Evolutionary conservation across 2,888 invertebrate genomes (phyloP).

Genomic region (Hirtodrosophila cameraria): DNA sequence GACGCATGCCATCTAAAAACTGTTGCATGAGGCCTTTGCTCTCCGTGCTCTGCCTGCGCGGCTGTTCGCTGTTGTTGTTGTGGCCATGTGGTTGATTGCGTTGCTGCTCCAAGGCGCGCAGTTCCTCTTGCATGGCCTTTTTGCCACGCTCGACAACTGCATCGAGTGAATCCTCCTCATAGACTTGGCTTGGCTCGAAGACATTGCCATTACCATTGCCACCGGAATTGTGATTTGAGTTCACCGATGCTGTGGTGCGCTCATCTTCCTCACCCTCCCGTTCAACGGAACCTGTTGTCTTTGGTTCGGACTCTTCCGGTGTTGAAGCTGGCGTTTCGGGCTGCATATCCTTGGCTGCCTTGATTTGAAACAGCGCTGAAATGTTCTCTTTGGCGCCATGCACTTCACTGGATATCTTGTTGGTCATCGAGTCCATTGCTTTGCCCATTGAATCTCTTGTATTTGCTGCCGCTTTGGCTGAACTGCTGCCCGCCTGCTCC

Average conservation of each 20-base stretch:
- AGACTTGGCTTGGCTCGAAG: constrained; percentile 60
- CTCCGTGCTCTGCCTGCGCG: constrained; percentile 44
- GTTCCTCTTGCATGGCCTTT: constrained; percentile 71
- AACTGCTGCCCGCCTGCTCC: constrained; percentile 69
- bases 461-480: constrained; percentile 60
- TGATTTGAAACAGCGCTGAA: constrained; percentile 75
- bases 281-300: constrained; percentile 53
- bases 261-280: constrained; percentile 79
- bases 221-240: constrained; percentile 78
- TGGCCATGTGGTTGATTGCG: constrained; percentile 33
- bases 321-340: constrained; percentile 45
- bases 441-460: constrained; percentile 69
- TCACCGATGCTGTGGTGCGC: constrained; percentile 83
- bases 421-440: constrained; percentile 67
- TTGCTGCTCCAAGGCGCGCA: constrained; percentile 62
- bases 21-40: constrained; percentile 78
- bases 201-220: constrained; percentile 67
- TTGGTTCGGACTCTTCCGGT: constrained; percentile 46
- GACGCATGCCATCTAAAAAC: constrained; percentile 77
- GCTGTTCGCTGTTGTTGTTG: constrained; percentile 11
- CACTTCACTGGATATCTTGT: constrained; percentile 74
- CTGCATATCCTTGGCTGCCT: constrained; percentile 63
- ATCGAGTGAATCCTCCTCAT: constrained; percentile 69
- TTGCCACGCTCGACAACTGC: constrained; percentile 72
- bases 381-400: constrained; percentile 77